A percentile compares a stretch with the other conserved stretches of the same genome.
phyloP scores from a whole-genome alignment of 2,888 invertebrate species.

The Acronicta aceris region DNA sequence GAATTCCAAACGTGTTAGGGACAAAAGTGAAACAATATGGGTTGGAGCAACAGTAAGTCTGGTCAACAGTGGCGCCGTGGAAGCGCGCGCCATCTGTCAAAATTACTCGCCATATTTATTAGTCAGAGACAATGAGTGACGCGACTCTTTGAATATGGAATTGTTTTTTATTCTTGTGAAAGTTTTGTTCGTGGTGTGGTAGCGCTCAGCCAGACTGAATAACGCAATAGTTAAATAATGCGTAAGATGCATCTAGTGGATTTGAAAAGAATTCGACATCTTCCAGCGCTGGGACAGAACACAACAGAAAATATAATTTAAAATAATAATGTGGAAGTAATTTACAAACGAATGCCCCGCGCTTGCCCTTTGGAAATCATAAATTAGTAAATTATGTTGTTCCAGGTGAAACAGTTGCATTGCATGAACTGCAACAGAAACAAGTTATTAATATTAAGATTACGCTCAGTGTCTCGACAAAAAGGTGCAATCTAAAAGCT shows the following conservation, averaged over 20 bases:
- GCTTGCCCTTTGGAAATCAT: slow-evolving; percentile 26
- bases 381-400: slow-evolving; percentile 25
- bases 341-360: slow-evolving; percentile 5
- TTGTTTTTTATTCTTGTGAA: slow-evolving; percentile 35
- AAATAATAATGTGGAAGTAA: slow-evolving; percentile 11
- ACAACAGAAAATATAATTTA: not conserved
- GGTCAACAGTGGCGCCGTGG: slow-evolving; percentile 85
- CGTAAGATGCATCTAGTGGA: slow-evolving; percentile 1
- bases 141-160: slow-evolving; percentile 55
- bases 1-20: slow-evolving; percentile 79
- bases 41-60: slow-evolving; percentile 87
- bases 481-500: not conserved
- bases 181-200: slow-evolving; percentile 40
- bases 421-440: not conserved
- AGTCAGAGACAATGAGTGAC: slow-evolving; percentile 63
- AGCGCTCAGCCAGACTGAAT: slow-evolving; percentile 25
- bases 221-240: slow-evolving; percentile 34
- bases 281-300: slow-evolving; percentile 14
- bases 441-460: slow-evolving; percentile 14
- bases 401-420: slow-evolving; percentile 31
- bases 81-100: slow-evolving; percentile 82
- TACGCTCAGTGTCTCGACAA: not conserved
- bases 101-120: slow-evolving; percentile 79
- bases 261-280: slow-evolving; percentile 16
- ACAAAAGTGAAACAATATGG: slow-evolving; percentile 82